Base-by-base conservation (phyloP, 2,888 invertebrate genomes). In the Erynnis tages region DNA sequence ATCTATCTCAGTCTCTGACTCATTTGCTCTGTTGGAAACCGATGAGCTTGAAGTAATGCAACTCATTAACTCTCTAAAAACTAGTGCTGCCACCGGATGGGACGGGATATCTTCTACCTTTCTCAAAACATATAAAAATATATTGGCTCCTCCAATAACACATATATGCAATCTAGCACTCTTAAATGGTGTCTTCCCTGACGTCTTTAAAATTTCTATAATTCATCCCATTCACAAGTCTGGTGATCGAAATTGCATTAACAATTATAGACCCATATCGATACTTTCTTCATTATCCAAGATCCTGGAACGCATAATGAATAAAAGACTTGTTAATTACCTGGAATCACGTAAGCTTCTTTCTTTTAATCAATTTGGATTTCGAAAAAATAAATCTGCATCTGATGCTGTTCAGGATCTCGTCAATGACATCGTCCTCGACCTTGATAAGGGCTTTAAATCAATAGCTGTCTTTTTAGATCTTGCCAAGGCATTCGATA, bases 301-400 rank as follows among this genome's bases (percentile, higher is more conserved):
- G 23, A 25, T 38, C 2, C 23, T 38, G 1, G 38, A 38, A 27
- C 7, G 16, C 16, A n/a, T 41, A 27, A 4, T 41, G 16, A 41
- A 41, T 6, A 1, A 7, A 8, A 25, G 41, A 2, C 27, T 41
- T 2, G 25, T 41, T 0, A 25, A 27, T 3, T 41, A n/a, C 21
- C 10, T 41, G 1, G 27, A 41, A 41, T 1, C 11, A 1, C 11
- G 14, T 16, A 4, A 16, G 2, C 37, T 41, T 8, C 16, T 41
- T n/a, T 41, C 41, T 1, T n/a, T 16, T 0, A 41, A 41, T 16
- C 41, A 41, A 27, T 41, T 16, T 14, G 27, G 41, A 4, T 40
- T 40, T 25, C 10, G 38, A 7, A 21, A 40, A 23, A 23, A 23
- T 2, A 11, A 13, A 6, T 40, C 41, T 16, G 16, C 27, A 14